Evolutionary conservation across 2,113 vertebrate species (phyloP), one percentile per base, ranked within the genome.

Genomic region (Scopus umbretta): DNA sequence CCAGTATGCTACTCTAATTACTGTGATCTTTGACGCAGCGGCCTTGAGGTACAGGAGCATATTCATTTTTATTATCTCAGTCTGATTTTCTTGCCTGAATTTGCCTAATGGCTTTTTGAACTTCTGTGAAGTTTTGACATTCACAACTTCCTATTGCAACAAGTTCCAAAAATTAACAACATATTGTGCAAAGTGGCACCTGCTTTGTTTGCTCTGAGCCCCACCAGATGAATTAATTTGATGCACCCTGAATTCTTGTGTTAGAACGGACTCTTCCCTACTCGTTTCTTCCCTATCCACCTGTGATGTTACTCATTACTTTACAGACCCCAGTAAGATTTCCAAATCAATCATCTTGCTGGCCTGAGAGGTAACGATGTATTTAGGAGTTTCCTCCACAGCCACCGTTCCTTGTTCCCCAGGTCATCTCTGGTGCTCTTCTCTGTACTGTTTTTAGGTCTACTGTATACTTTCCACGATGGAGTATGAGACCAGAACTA

Each of bases 401-500:
- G 36, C 25, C 20, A 36, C 19, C 13, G 38, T 6, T 68, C 55
- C 72, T 91, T 36, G 13, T 5, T 58, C 26, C 45, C 20, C 15
- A n/a, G 59, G 70, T 49, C 25, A 81, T 8, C 21, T 5, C 20
- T 30, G 23, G 5, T 72, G 43, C 66, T 47, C 40, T 55, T 15
- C 42, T 67, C 47, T 36, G 13, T 22, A 8, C 50, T 25, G 10
- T 32, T 53, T 30, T 43, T 40, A 84, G 10, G 5, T 23, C 7
- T 16, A 26, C 17, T 32, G 5, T 4, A 30, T 5, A 14, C 17
- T 5, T 86, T 13, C 25, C 73, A 78, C 0, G 1, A 13, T 4
- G 11, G 16, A 30, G 19, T 7, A 78, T 7, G 13, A 87, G 26
- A 66, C 8, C 47, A 52, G 4, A 10, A 32, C 71, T 23, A 75